Base-by-base conservation (phyloP, 2,888 invertebrate species). In the Tromatobia lineatoria region DNA sequence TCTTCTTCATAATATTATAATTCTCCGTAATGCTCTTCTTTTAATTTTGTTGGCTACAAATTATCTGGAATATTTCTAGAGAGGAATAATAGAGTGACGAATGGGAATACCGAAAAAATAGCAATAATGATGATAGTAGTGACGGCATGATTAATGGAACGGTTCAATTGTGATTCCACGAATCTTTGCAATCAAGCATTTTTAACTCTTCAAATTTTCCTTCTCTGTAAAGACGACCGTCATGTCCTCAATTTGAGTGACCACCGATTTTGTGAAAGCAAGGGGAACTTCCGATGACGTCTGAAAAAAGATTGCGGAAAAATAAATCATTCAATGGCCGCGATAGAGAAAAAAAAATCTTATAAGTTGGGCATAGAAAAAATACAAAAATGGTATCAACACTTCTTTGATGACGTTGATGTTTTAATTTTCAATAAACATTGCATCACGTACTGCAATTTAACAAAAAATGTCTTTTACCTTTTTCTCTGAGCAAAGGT, bases 1-100 rank as follows among this genome's bases (percentile, higher is more conserved):
- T 42, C 20, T 54, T 29, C 54, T 61, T 54, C 20, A 4, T 45
- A 18, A 23, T 23, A 54, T 18, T 1, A n/a, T 50, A 54, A 54
- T 54, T 23, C 23, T 54, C 23, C 23, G 54, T 54, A 54, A 54
- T 54, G 11, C 13, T 54, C n/a, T n/a, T 29, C 18, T 47, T 74
- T 59, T 80, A 54, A 8, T 52, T 69, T 11, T 25, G 10, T 29
- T 29, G 20, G 18, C 18, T 59, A 23, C 38, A n/a, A 29, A 57
- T 42, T 10, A 42, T 42, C 45, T 25, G 20, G 18, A 29, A 59
- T 59, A 29, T 59, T 59, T 57, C 34, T 2, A 59, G 18, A 50
- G n/a, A 50, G n/a, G 8, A 50, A 4, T 7, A 1, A 50, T 50
- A n/a, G n/a, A 50, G 18, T 50, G n/a, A 50, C 18, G n/a, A 18